Conservation (phyloP, 2,113 vertebrate species). For the Mesoclemmys tuberculata region DNA sequence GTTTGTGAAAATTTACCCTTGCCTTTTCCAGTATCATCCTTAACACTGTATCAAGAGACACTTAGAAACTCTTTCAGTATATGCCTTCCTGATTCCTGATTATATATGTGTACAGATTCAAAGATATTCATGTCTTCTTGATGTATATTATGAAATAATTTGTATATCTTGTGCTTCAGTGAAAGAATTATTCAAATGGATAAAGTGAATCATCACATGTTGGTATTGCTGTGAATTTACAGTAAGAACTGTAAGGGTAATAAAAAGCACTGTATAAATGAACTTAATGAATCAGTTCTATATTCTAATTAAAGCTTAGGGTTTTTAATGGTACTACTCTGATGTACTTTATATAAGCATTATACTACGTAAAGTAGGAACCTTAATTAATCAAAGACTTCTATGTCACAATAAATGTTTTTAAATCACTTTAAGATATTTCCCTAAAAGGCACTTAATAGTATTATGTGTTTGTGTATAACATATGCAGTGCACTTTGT, state of each 20-base stretch:
- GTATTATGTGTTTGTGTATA: background rate
- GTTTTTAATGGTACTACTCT: background rate
- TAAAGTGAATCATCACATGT: background rate
- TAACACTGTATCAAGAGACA: background rate
- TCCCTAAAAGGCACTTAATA: background rate
- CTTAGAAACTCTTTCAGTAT: background rate
- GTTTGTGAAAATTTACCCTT: background rate
- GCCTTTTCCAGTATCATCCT: background rate
- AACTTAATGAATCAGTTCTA: background rate
- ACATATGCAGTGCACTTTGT: background rate
- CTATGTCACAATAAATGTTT: background rate
- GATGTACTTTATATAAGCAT: background rate
- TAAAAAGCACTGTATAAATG: background rate
- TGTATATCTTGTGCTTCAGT: background rate
- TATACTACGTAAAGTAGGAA: background rate
- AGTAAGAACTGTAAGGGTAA: background rate
- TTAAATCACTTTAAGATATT: background rate
- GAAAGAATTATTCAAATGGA: background rate
- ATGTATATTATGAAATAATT: background rate
- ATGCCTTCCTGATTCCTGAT: background rate
- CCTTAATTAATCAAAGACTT: background rate
- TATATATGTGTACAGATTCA: background rate
- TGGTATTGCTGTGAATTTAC: background rate
- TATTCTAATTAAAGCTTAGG: background rate
- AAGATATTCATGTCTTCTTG: background rate